Evolutionary conservation across 2,797 vertebrate genomes (phyloP), one percentile per base, ranked within the genome.

Genomic region (Ciconia nigra): DNA sequence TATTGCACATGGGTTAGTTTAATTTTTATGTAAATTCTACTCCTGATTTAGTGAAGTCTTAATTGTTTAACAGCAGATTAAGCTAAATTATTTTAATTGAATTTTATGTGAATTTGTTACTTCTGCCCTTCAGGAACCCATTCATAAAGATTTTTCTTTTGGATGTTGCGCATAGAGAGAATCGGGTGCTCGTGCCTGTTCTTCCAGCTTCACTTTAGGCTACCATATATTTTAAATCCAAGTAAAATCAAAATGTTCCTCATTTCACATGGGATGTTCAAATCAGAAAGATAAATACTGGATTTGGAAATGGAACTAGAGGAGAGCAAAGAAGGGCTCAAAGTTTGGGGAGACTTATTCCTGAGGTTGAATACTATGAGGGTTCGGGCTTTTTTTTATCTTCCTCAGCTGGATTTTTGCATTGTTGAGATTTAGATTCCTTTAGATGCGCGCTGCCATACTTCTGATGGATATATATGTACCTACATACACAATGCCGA

Each of bases 11-110:
- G 95, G 94, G 95, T 87, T 96, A 85, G 70, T 92, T 97, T 96
- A 94, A 97, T 96, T 98, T 98, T 96, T 96, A 96, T 95, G 95
- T 93, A 98, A 97, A 97, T 98, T 95, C 35, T 93, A 84, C 91
- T 54, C 88, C 74, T 81, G 71, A 61, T 96, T 96, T 93, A 94
- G 62, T 6, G 69, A 95, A 96, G 87, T 61, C 85, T 96, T 97
- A 97, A 97, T 93, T 97, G 96, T 97, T 92, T 95, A 96, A 96
- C 67, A 91, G 87, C 90, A 94, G 93, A 95, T 97, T 93, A 97
- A 77, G 54, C 67, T 90, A 83, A 93, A 97, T 95, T 89, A 94
- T 97, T 98, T 96, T 94, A 87, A 87, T 95, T 94, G 90, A 82
- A 97, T 88, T 97, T 95, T 54, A 85, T 87, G 54, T 76, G 83